phyloP scores from a whole-genome alignment of 2,797 vertebrate genomes.

The Pipistrellus kuhlii region DNA sequence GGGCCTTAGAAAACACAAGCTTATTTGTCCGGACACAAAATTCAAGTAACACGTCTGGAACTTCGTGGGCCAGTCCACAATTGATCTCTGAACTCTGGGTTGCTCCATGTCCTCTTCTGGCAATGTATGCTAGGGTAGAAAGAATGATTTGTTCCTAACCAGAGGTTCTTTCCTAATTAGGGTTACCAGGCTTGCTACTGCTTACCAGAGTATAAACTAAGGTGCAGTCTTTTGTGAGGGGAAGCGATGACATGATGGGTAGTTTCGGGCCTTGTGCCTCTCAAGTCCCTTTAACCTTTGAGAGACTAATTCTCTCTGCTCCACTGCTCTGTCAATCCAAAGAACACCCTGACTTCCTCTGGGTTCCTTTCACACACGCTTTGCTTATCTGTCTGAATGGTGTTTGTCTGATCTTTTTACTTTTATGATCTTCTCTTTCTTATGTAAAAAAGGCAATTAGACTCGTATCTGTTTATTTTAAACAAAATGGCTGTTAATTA shows the following conservation, averaged over 20 bases:
- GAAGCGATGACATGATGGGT: neutral
- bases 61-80: neutral
- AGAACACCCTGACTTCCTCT: constrained; percentile 82
- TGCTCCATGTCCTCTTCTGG: neutral
- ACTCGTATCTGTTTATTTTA: constrained; percentile 99
- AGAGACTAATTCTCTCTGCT: constrained; percentile 52
- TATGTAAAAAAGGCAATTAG: constrained; percentile 99
- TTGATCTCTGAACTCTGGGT: neutral
- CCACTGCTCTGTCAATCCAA: constrained; percentile 75
- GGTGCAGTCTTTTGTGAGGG: neutral
- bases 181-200: neutral
- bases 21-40: constrained; percentile 9
- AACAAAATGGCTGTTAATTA: constrained; percentile 99
- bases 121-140: neutral
- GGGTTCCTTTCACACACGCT: constrained; percentile 84
- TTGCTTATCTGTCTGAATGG: constrained; percentile 89
- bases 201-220: neutral
- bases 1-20: neutral
- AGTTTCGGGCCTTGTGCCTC: neutral
- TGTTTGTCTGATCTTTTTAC: constrained; percentile 96
- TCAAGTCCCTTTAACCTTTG: constrained; percentile 12
- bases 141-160: neutral
- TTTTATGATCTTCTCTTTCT: constrained; percentile 99
- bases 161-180: constrained; percentile 54
- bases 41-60: constrained; percentile 16